A percentile compares a stretch with the other conserved stretches of the same genome.
These are phyloP conservation scores for Acrossocheilus wenchowensis DNA, from an alignment of 2,797 vertebrate genomes.

Conservation along the genomic window DNA sequence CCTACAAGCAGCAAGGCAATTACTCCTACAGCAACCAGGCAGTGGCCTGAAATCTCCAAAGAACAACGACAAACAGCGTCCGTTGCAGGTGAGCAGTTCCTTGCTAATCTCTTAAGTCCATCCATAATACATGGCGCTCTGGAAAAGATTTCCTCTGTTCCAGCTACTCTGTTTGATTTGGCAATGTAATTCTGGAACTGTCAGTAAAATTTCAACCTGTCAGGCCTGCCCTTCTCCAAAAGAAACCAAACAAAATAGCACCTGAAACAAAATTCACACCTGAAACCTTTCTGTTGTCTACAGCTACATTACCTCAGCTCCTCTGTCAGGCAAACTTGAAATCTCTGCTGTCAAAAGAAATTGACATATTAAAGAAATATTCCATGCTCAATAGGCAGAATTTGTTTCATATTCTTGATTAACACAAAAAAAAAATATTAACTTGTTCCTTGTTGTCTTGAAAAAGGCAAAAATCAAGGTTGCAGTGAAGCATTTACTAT, in stretches of 20 bases:
- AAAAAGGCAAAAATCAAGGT: background rate
- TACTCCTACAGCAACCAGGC: constrained; percentile 98
- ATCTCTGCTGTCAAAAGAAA: constrained; percentile 5
- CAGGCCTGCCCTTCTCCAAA: constrained; percentile 64
- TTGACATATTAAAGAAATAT: constrained; percentile 1
- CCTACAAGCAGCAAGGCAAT: constrained; percentile 97
- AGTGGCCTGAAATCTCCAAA: constrained; percentile 99
- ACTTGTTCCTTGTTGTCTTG: background rate
- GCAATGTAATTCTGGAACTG: constrained; percentile 73
- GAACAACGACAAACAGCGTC: constrained; percentile 98
- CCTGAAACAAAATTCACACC: background rate
- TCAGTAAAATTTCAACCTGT: constrained; percentile 73
- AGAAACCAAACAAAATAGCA: constrained; percentile 60
- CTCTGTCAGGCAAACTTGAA: constrained; percentile 4
- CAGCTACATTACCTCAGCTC: background rate
- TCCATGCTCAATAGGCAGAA: background rate
- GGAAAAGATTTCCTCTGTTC: constrained; percentile 80
- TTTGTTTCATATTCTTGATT: background rate
- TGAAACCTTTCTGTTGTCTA: constrained; percentile 15
- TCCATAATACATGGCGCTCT: constrained; percentile 78
- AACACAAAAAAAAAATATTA: no score
- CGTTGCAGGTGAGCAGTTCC: constrained; percentile 92
- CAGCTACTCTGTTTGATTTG: constrained; percentile 81
- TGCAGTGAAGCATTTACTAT: background rate
- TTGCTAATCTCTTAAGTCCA: constrained; percentile 81